Evolutionary conservation across 1,140 invertebrate species (phyloP).

Genomic region (Dreissena polymorpha): DNA sequence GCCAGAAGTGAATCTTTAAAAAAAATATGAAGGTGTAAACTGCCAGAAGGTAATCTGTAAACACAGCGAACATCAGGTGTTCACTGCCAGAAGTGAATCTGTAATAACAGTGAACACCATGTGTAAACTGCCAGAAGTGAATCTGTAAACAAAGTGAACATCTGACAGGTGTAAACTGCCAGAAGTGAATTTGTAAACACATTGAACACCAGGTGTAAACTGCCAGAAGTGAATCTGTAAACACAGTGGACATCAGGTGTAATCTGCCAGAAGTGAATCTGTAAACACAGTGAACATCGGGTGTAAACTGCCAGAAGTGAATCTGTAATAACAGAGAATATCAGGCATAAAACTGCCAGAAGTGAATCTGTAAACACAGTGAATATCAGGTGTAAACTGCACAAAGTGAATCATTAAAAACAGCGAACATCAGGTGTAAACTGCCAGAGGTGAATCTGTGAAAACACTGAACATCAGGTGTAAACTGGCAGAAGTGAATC

Average conservation of each 20-base stretch:
- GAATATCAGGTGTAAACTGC: too few relatives aligned
- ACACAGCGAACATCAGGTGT: not conserved
- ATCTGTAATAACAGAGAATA: too few relatives aligned
- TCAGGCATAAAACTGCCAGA: too few relatives aligned
- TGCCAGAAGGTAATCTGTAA: not conserved
- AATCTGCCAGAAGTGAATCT: not conserved
- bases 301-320: not conserved
- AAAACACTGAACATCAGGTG: too few relatives aligned
- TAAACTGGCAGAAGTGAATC: too few relatives aligned
- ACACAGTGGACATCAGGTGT: not conserved
- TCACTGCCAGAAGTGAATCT: too few relatives aligned
- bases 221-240: constrained; percentile 60
- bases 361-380: too few relatives aligned
- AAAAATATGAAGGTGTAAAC: too few relatives aligned
- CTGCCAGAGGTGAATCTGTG: too few relatives aligned
- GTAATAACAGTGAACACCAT: too few relatives aligned
- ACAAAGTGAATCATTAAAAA: too few relatives aligned
- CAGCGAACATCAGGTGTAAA: too few relatives aligned
- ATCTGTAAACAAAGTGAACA: not conserved
- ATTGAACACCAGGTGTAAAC: constrained; percentile 54
- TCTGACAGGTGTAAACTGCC: not conserved
- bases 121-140: not conserved
- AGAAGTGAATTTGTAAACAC: constrained; percentile 32
- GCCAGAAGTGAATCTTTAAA: not conserved
- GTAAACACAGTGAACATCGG: not conserved